These are phyloP conservation scores for Bungarus multicinctus DNA, from an alignment of 2,113 vertebrate genomes.

Conservation along the genomic window DNA sequence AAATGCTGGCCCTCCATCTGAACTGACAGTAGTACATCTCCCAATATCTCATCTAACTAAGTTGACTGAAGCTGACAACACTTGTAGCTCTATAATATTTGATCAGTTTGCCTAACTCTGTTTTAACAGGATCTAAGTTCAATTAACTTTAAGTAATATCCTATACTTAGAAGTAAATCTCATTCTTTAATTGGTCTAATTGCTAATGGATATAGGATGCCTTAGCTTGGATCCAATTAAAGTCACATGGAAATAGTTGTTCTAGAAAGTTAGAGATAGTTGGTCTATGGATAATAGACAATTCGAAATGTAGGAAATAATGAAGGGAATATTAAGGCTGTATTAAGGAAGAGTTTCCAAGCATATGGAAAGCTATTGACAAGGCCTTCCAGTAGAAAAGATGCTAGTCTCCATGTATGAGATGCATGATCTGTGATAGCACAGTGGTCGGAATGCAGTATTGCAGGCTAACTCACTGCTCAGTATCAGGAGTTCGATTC, in stretches of 20 bases:
- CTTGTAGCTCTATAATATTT: background rate
- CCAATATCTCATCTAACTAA: background rate
- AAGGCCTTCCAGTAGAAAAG: background rate
- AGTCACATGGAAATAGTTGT: background rate
- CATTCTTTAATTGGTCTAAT: background rate
- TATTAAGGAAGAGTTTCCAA: background rate
- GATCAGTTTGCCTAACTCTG: background rate
- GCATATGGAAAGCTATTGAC: background rate
- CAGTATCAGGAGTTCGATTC: background rate
- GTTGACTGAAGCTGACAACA: background rate
- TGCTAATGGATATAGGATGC: background rate
- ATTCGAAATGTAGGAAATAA: background rate
- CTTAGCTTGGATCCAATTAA: background rate
- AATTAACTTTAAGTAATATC: background rate
- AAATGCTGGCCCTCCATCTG: background rate
- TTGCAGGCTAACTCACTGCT: background rate
- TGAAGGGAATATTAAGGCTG: no score
- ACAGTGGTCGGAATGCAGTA: background rate
- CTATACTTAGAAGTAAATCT: background rate
- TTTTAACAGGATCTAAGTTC: background rate
- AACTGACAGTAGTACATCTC: background rate
- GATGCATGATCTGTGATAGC: background rate
- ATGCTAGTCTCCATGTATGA: background rate
- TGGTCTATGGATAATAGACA: background rate
- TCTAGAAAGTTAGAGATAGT: background rate